phyloP scores from a whole-genome alignment of 2,113 vertebrate species.

The Catharus minimus region DNA sequence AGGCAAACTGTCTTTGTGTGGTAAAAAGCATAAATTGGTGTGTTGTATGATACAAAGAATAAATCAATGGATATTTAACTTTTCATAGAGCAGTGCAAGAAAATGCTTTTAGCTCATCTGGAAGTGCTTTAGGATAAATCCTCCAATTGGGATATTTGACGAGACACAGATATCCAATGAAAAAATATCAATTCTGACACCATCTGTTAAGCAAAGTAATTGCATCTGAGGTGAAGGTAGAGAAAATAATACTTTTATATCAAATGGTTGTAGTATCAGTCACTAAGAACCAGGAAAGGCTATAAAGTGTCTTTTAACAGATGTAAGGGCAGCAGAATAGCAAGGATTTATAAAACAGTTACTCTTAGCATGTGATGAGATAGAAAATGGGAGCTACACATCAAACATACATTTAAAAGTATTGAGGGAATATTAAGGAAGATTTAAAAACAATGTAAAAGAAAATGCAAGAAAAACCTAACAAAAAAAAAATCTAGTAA shows the following conservation, averaged over 20 bases:
- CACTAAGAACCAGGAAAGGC: not conserved
- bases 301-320: not conserved
- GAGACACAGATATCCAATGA: not conserved
- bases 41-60: not conserved
- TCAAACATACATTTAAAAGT: not conserved
- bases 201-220: not conserved
- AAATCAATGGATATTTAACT: not conserved
- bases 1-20: not conserved
- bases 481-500: not conserved
- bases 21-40: not conserved
- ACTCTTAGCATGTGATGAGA: not conserved
- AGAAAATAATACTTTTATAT: not conserved
- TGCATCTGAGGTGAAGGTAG: not conserved
- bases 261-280: not conserved
- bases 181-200: not conserved
- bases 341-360: not conserved
- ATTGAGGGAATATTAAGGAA: not conserved
- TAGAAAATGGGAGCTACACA: not conserved
- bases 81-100: not conserved
- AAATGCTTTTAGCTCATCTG: not conserved
- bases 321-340: not conserved
- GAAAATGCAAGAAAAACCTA: fast-evolving
- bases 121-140: not conserved
- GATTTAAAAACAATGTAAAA: not conserved
- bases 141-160: not conserved